Evolutionary conservation across 1,140 invertebrate genomes (phyloP).

Genomic region (Drosophila fuyamai): DNA sequence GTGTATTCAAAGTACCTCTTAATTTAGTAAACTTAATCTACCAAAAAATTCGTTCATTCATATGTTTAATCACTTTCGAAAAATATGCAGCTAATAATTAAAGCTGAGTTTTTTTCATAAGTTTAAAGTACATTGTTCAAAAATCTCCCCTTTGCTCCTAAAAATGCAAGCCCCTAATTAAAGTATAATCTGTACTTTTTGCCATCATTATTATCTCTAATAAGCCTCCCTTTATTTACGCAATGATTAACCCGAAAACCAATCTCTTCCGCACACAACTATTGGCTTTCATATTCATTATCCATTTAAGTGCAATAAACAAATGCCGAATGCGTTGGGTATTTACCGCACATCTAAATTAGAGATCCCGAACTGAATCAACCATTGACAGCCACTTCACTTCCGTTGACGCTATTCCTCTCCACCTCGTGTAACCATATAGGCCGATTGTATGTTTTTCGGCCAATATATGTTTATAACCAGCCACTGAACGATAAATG

Average conservation of each 20-base stretch:
- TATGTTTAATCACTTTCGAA: too few species aligned
- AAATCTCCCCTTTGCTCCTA: too few species aligned
- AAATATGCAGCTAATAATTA: too few species aligned
- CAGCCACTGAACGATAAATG: conserved; percentile 41
- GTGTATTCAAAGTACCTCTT: too few species aligned
- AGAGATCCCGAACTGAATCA: conserved; percentile 59
- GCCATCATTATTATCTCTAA: conserved; percentile 7
- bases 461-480: conserved; percentile 27
- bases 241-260: conserved; percentile 8
- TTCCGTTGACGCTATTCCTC: conserved; percentile 2
- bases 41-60: too few species aligned
- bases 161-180: conserved; percentile 1
- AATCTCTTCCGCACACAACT: conserved; percentile 4
- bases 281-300: conserved; percentile 49
- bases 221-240: conserved; percentile 15
- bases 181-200: neutral
- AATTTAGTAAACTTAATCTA: too few species aligned
- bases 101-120: too few species aligned
- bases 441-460: conserved; percentile 64
- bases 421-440: conserved; percentile 40
- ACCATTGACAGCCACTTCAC: conserved; percentile 34
- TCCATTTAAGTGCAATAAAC: conserved; percentile 71
- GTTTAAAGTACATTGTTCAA: too few species aligned
- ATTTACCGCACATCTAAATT: conserved; percentile 75
- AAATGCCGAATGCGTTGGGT: conserved; percentile 37